These are phyloP conservation scores for Callyntrura guangdongensis DNA, from an alignment of 2,888 invertebrate genomes.

Conservation along the genomic window DNA sequence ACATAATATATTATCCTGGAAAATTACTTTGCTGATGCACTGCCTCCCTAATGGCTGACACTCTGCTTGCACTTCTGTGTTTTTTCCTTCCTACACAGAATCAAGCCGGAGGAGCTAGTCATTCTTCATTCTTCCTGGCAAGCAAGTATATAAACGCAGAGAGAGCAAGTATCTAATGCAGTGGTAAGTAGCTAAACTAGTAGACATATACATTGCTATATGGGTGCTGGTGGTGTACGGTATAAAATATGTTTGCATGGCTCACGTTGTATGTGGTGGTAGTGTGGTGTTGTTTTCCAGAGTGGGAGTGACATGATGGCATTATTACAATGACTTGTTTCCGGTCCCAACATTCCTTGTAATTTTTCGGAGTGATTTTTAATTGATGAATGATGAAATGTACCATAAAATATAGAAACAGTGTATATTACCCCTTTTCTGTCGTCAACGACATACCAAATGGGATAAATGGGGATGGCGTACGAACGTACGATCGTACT, in stretches of 20 bases:
- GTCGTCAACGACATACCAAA: slow-evolving; percentile 8
- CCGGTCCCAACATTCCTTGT: slow-evolving; percentile 25
- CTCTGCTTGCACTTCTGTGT: slow-evolving; percentile 55
- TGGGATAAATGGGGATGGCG: neutral
- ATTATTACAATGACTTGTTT: slow-evolving; percentile 51
- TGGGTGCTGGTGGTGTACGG: too few relatives aligned
- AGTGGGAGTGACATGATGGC: slow-evolving; percentile 44
- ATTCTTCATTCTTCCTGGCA: slow-evolving; percentile 55
- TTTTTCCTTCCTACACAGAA: slow-evolving; percentile 30
- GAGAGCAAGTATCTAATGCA: neutral
- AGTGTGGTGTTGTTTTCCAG: too few relatives aligned
- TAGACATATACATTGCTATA: too few relatives aligned
- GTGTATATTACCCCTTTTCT: slow-evolving; percentile 33
- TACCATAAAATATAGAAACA: slow-evolving; percentile 11
- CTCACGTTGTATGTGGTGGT: too few relatives aligned
- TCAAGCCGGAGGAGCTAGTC: slow-evolving; percentile 38
- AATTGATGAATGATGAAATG: slow-evolving; percentile 48
- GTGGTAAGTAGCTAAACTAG: neutral
- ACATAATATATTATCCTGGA: slow-evolving; percentile 71
- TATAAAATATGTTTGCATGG: neutral
- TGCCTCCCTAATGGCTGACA: slow-evolving; percentile 55
- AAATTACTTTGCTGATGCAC: slow-evolving; percentile 71
- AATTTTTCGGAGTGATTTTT: slow-evolving; percentile 44
- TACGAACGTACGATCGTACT: too few relatives aligned
- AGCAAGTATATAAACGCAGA: slow-evolving; percentile 5